phyloP scores from a whole-genome alignment of 2,797 vertebrate species.

The Graptemys geographica region DNA sequence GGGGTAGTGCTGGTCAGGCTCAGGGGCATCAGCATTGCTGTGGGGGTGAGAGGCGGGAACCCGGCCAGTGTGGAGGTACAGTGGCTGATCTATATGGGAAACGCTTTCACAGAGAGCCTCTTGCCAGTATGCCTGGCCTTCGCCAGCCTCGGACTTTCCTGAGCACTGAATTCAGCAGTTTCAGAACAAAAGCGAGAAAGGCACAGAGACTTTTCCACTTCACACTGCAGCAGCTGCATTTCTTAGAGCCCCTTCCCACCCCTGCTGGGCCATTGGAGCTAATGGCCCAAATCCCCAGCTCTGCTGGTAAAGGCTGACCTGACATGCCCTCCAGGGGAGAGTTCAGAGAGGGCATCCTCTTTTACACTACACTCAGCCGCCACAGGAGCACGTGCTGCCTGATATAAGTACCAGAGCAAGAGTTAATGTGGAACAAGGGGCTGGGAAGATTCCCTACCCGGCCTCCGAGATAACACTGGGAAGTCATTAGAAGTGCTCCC shows the following conservation, averaged over 20 bases:
- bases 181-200: conserved; percentile 58
- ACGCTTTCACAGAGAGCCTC: not conserved
- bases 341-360: conserved; percentile 10
- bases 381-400: conserved; percentile 1
- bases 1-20: not conserved
- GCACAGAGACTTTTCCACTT: conserved; percentile 54
- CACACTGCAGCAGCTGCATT: conserved; percentile 19
- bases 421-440: not conserved
- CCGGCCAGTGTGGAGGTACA: not conserved
- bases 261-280: conserved; percentile 37
- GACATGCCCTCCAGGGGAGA: not conserved
- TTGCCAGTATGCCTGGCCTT: not conserved
- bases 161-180: conserved; percentile 32
- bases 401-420: not conserved
- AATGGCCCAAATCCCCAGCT: conserved; percentile 54
- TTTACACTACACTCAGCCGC: not conserved
- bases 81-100: not conserved
- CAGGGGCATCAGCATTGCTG: not conserved
- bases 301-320: conserved; percentile 47
- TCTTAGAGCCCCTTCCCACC: conserved; percentile 42
- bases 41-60: not conserved
- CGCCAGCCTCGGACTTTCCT: not conserved
- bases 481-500: not conserved
- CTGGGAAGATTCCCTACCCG: not conserved
- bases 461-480: not conserved